Conservation (phyloP, 2,888 invertebrate species). For the Scotopteryx bipunctaria region DNA sequence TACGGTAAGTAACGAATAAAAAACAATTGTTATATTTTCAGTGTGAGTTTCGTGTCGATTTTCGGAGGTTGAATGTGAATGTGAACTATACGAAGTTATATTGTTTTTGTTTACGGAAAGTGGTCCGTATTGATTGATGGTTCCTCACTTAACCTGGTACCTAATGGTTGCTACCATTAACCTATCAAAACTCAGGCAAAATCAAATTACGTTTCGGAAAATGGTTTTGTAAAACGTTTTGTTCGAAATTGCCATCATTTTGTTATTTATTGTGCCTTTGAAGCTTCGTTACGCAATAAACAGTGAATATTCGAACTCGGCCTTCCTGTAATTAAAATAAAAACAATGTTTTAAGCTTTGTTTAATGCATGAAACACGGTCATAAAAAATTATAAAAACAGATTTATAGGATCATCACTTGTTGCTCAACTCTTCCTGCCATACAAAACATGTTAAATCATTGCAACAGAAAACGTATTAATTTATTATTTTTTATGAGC, state of each 20-base stretch:
- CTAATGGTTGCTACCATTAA: constrained; percentile 26
- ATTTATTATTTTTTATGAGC: no score
- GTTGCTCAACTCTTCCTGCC: no score
- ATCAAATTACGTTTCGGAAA: constrained; percentile 11
- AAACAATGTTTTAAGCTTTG: no score
- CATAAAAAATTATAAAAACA: no score
- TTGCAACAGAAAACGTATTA: no score
- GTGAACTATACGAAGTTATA: no score
- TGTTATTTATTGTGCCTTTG: not conserved
- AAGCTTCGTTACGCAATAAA: not conserved
- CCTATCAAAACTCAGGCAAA: constrained; percentile 20
- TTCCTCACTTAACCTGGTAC: constrained; percentile 52
- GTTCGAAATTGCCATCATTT: constrained; percentile 2
- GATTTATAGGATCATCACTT: no score
- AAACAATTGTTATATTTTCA: constrained; percentile 2
- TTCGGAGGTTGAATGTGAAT: constrained; percentile 61
- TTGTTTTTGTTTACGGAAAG: constrained; percentile 67
- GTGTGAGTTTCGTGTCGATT: constrained; percentile 37
- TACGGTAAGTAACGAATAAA: constrained; percentile 18
- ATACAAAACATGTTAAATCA: no score
- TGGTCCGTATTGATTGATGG: constrained; percentile 47
- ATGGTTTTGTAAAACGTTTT: constrained; percentile 8
- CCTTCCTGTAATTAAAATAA: no score
- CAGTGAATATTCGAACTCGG: not conserved
- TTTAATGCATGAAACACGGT: no score